Conservation (phyloP, 30 jellyfish, hydroid and myxozoan species). For the Turritopsis rubra region DNA sequence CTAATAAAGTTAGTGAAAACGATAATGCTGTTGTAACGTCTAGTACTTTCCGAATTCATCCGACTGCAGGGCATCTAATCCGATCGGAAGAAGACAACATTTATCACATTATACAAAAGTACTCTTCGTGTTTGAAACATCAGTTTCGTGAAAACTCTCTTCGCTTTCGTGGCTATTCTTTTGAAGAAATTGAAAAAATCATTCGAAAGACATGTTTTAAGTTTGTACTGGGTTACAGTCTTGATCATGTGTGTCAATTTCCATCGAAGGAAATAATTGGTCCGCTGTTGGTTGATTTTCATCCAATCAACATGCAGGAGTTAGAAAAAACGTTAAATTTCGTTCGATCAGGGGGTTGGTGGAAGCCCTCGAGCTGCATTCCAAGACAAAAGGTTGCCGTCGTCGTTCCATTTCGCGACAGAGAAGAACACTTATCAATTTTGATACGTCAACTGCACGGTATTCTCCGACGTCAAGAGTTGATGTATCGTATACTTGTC, state of each 20-base stretch:
- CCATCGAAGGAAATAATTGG: conserved; percentile 13
- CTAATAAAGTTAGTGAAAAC: neutral
- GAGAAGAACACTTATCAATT: conserved; percentile 49
- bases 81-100: neutral
- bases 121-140: neutral
- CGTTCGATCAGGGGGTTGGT: conserved; percentile 53
- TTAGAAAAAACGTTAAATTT: conserved; percentile 21
- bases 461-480: conserved; percentile 57
- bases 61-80: neutral
- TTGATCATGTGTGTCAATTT: neutral
- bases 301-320: neutral
- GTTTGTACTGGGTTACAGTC: neutral
- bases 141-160: neutral
- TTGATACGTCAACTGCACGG: conserved; percentile 74
- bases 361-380: conserved; percentile 46
- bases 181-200: neutral
- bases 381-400: conserved; percentile 54
- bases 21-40: neutral
- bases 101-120: neutral
- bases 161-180: neutral
- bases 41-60: neutral
- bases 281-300: conserved; percentile 22
- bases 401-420: conserved; percentile 70
- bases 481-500: conserved; percentile 60
- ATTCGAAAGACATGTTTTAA: conserved; percentile 10